A percentile compares a stretch with the other conserved stretches of the same genome.
Conservation (phyloP, 2,888 invertebrate species). For the Sialis lutaria region DNA sequence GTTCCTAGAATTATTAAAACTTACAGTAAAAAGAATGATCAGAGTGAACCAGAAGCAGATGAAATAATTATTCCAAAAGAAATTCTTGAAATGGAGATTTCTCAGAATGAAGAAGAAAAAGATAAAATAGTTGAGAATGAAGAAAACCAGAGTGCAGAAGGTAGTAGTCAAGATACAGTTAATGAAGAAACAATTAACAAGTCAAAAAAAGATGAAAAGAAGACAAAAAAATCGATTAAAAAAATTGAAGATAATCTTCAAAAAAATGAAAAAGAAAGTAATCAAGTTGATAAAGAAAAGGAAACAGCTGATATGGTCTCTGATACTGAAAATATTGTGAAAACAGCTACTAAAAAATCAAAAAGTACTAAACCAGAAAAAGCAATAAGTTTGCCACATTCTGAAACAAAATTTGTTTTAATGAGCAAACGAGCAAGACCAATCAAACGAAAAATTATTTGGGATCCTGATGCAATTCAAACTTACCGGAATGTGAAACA, state of each 20-base stretch:
- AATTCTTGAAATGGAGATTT: constrained; percentile 2
- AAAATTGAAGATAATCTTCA: not conserved
- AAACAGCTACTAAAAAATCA: not conserved
- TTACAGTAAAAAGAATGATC: constrained; percentile 2
- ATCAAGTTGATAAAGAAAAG: too few relatives aligned
- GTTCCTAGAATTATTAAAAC: constrained; percentile 1
- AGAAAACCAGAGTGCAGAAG: not conserved
- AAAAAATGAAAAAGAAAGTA: not conserved
- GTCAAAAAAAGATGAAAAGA: not conserved
- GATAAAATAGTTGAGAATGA: not conserved
- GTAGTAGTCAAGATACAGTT: not conserved
- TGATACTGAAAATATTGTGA: not conserved
- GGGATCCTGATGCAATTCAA: constrained; percentile 45
- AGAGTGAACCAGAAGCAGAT: constrained; percentile 1
- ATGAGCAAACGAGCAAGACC: constrained; percentile 31
- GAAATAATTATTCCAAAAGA: constrained; percentile 3
- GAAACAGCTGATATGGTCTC: too few relatives aligned
- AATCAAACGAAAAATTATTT: constrained; percentile 55
- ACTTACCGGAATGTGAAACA: constrained; percentile 16
- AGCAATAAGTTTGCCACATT: not conserved
- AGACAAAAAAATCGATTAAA: not conserved
- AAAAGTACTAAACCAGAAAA: not conserved
- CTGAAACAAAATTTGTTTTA: constrained; percentile 7
- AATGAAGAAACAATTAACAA: not conserved
- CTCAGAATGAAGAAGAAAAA: not conserved